phyloP scores from a whole-genome alignment of 2,797 vertebrate species.

The Morus bassanus region DNA sequence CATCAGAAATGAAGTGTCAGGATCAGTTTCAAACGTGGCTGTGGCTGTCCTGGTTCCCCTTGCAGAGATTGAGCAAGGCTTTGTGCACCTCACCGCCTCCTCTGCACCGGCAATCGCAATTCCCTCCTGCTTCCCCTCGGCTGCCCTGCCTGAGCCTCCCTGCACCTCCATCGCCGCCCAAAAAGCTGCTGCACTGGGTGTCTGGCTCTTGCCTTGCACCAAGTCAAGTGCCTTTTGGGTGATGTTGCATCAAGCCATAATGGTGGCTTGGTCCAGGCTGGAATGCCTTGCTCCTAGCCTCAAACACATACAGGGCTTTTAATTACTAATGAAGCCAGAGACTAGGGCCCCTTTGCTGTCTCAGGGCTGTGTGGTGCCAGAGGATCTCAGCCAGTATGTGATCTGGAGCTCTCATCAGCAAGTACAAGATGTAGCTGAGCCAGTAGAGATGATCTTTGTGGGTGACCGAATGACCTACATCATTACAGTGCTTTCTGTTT shows the following conservation, averaged over 20 bases:
- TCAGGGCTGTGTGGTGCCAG: background rate
- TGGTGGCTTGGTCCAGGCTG: background rate
- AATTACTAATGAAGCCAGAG: background rate
- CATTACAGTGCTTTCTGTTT: background rate
- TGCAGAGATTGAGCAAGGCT: background rate
- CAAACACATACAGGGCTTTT: background rate
- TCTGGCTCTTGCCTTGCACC: background rate
- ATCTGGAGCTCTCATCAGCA: background rate
- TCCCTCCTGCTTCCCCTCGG: background rate
- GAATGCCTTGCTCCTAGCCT: background rate
- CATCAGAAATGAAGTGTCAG: background rate
- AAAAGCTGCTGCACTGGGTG: accelerated
- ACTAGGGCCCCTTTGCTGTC: background rate
- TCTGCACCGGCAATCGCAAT: background rate
- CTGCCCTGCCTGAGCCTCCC: accelerated
- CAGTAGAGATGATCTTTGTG: background rate
- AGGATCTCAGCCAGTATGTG: background rate
- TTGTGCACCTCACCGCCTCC: background rate
- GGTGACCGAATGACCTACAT: background rate
- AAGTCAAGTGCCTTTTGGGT: background rate
- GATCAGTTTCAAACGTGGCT: background rate
- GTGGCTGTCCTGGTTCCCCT: background rate
- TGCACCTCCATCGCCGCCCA: background rate
- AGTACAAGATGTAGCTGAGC: background rate
- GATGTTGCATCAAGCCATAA: background rate